Percentiles rank a stretch among this genome's conserved stretches.
phyloP scores from a whole-genome alignment of 2,113 vertebrate genomes.

The Brachypteracias leptosomus region DNA sequence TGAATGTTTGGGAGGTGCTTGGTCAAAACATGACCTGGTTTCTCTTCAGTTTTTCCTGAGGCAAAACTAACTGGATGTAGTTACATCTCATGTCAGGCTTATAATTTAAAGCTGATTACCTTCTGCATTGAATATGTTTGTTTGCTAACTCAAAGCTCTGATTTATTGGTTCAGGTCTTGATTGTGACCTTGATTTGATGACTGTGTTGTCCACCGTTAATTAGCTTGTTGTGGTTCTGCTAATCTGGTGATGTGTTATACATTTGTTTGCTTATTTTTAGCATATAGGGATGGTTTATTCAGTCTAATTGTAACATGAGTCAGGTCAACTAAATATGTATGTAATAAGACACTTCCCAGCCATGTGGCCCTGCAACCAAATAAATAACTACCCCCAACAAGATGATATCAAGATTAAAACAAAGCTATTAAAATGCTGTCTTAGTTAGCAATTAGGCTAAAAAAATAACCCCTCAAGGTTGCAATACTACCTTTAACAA shows the following conservation, averaged over 20 bases:
- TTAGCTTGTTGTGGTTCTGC: not conserved
- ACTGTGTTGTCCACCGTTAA: not conserved
- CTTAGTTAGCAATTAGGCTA: constrained; percentile 15
- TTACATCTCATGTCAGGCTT: not conserved
- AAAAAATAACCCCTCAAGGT: not conserved
- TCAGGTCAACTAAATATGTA: not conserved
- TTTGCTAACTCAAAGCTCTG: not conserved
- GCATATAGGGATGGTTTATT: not conserved
- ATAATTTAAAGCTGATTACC: not conserved
- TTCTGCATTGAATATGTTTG: not conserved
- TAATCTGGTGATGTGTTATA: not conserved
- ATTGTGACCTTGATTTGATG: not conserved
- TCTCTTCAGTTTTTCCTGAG: not conserved
- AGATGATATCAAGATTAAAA: constrained; percentile 9
- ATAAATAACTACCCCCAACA: not conserved
- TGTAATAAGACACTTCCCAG: not conserved
- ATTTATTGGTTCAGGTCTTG: not conserved
- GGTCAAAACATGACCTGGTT: not conserved
- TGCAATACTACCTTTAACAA: constrained; percentile 14
- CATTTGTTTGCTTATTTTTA: constrained; percentile 8
- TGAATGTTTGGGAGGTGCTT: not conserved
- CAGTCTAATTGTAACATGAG: not conserved
- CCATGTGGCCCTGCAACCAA: not conserved
- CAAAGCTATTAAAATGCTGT: not conserved
- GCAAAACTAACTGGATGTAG: not conserved